These are phyloP conservation scores for Cerastis rubricosa DNA, from an alignment of 2,888 invertebrate species.

Conservation along the genomic window DNA sequence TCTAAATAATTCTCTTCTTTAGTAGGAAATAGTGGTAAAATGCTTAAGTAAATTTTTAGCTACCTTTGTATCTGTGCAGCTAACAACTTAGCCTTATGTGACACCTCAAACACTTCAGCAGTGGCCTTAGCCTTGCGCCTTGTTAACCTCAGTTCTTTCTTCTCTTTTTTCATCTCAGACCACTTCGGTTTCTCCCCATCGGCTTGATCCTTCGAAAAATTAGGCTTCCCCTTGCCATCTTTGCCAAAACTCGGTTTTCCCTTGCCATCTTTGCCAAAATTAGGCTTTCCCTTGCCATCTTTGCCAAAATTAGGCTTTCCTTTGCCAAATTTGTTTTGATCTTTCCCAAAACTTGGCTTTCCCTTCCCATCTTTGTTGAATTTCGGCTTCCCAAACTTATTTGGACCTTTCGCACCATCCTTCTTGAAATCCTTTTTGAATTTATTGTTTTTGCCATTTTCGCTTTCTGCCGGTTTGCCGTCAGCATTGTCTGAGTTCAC, in stretches of 20 bases:
- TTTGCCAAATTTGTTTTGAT: conserved; percentile 38
- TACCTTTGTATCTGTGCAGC: conserved; percentile 88
- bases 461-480: conserved; percentile 48
- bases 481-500: conserved; percentile 65
- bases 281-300: conserved; percentile 63
- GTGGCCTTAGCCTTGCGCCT: conserved; percentile 91
- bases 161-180: conserved; percentile 94
- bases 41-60: background rate
- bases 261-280: conserved; percentile 58
- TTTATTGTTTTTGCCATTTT: conserved; percentile 51
- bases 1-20: background rate
- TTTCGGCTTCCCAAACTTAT: conserved; percentile 54
- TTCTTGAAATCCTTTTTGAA: conserved; percentile 62
- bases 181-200: conserved; percentile 91
- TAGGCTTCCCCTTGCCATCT: conserved; percentile 70
- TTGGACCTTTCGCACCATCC: conserved; percentile 43
- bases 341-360: conserved; percentile 53
- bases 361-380: conserved; percentile 51
- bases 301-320: conserved; percentile 62
- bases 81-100: conserved; percentile 86
- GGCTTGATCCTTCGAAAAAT: conserved; percentile 73
- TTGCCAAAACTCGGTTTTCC: conserved; percentile 49
- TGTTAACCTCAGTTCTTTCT: conserved; percentile 92
- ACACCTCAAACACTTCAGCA: conserved; percentile 85
- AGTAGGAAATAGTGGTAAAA: background rate